phyloP scores from a whole-genome alignment of 2,888 invertebrate genomes.

The Drosophila niveifrons region DNA sequence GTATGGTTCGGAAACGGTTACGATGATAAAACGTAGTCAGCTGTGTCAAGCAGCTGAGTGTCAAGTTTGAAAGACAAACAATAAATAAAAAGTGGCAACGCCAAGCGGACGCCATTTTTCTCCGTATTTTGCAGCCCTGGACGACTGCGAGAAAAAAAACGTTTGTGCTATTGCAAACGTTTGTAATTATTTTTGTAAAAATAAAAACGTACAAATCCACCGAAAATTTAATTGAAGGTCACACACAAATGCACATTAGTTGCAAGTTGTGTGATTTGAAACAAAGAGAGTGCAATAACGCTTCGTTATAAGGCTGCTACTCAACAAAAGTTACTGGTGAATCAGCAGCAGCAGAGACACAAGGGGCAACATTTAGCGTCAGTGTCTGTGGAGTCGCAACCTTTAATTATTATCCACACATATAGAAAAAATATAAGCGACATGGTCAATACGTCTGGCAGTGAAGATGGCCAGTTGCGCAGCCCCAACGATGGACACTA shows the following conservation, averaged over 20 bases:
- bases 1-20: slow-evolving; percentile 3
- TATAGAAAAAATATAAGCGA: slow-evolving; percentile 22
- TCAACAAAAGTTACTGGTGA: slow-evolving; percentile 42
- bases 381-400: slow-evolving; percentile 23
- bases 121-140: slow-evolving; percentile 54
- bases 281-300: slow-evolving; percentile 27
- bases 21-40: slow-evolving; percentile 36
- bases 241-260: slow-evolving; percentile 54
- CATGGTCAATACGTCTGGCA: slow-evolving; percentile 85
- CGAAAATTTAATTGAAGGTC: slow-evolving; percentile 52
- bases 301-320: slow-evolving; percentile 21
- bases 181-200: slow-evolving; percentile 56
- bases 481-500: slow-evolving; percentile 88
- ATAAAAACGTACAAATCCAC: slow-evolving; percentile 56
- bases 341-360: slow-evolving; percentile 40
- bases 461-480: slow-evolving; percentile 94
- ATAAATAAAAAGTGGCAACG: slow-evolving; percentile 56
- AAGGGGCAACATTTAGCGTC: slow-evolving; percentile 33
- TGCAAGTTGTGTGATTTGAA: slow-evolving; percentile 36
- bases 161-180: slow-evolving; percentile 70
- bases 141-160: slow-evolving; percentile 55
- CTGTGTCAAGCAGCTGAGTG: slow-evolving; percentile 52
- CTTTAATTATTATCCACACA: slow-evolving; percentile 24
- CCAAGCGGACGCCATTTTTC: slow-evolving; percentile 69
- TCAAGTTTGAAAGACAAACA: not conserved